Evolutionary conservation across 2,888 invertebrate genomes (phyloP).

Genomic region (Cyclophora albipunctata): DNA sequence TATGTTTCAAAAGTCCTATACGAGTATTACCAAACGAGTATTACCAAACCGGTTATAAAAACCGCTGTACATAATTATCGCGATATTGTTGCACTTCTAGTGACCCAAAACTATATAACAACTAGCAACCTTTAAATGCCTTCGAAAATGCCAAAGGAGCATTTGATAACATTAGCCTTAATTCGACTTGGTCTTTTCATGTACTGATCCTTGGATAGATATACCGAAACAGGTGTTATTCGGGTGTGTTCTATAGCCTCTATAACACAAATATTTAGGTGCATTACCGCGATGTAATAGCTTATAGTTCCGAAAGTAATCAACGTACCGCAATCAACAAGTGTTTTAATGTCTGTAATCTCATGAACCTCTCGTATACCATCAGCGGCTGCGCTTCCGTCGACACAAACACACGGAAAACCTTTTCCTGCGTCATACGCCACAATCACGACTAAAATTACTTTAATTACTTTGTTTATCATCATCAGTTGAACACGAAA

Average conservation of each 20-base stretch:
- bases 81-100: too few relatives aligned
- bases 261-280: slow-evolving; percentile 28
- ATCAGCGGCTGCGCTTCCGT: slow-evolving; percentile 52
- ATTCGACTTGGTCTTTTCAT: too few relatives aligned
- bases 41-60: too few relatives aligned
- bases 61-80: too few relatives aligned
- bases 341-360: slow-evolving; percentile 54
- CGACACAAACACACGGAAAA: slow-evolving; percentile 34
- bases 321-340: slow-evolving; percentile 48
- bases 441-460: slow-evolving; percentile 37
- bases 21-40: too few relatives aligned
- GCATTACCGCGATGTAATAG: slow-evolving; percentile 41
- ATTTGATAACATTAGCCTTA: too few relatives aligned
- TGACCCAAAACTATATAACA: too few relatives aligned
- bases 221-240: not conserved
- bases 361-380: slow-evolving; percentile 42
- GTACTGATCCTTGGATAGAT: too few relatives aligned
- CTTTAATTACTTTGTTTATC: slow-evolving; percentile 27
- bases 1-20: too few relatives aligned
- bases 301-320: slow-evolving; percentile 49
- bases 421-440: slow-evolving; percentile 33
- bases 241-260: slow-evolving; percentile 27
- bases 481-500: slow-evolving; percentile 4
- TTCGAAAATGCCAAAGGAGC: too few relatives aligned
- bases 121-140: too few relatives aligned